A percentile compares a stretch with the other conserved stretches of the same genome.
These are phyloP conservation scores for Pogonocichla stellata DNA, from an alignment of 2,113 vertebrate genomes.

Conservation along the genomic window DNA sequence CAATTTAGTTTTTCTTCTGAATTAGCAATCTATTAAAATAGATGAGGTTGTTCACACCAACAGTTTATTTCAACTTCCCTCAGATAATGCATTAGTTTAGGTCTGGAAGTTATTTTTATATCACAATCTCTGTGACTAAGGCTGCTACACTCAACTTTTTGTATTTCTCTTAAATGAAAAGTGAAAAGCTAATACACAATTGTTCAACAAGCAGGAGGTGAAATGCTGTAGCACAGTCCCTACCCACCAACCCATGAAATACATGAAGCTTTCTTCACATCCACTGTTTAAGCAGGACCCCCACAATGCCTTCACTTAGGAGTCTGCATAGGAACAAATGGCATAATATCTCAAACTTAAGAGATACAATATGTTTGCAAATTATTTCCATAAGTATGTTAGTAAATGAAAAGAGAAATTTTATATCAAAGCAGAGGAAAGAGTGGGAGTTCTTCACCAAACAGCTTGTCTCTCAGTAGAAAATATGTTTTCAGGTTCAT, in stretches of 20 bases:
- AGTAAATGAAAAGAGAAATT: background rate
- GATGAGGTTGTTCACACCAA: background rate
- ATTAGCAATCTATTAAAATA: background rate
- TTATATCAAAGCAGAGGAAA: slow-evolving; percentile 56
- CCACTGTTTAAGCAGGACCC: slow-evolving; percentile 35
- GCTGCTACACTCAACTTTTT: background rate
- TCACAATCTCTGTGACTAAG: background rate
- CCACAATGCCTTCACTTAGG: slow-evolving; percentile 33
- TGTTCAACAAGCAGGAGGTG: background rate
- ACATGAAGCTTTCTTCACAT: slow-evolving; percentile 22
- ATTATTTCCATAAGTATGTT: slow-evolving; percentile 55
- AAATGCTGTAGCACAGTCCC: background rate
- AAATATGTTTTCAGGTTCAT: slow-evolving; percentile 25
- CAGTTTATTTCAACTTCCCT: background rate
- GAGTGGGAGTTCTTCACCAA: slow-evolving; percentile 41
- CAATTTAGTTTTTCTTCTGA: background rate
- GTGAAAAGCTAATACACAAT: background rate
- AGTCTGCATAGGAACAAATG: slow-evolving; percentile 24
- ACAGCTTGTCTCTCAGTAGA: slow-evolving; percentile 28
- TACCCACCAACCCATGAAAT: background rate
- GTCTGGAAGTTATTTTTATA: background rate
- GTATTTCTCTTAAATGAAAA: background rate
- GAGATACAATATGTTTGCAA: slow-evolving; percentile 53
- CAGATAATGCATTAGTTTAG: background rate
- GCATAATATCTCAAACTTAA: slow-evolving; percentile 37